Conservation (phyloP, 1,140 invertebrate genomes). For the Drosophila bocki region DNA sequence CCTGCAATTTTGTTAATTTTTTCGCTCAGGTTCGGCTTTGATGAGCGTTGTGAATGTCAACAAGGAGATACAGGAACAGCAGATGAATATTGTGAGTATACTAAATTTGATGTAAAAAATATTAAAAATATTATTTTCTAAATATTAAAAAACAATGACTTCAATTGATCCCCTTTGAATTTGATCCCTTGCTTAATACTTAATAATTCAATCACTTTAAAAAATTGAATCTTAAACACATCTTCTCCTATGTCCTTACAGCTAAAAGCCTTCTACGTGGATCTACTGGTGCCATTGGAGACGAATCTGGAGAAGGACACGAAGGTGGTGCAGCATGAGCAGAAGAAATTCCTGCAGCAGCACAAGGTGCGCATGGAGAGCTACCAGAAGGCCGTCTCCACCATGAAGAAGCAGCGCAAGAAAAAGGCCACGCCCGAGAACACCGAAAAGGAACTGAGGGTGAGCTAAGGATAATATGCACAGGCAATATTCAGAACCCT, state of each 20-base stretch:
- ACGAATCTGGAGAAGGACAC: constrained; percentile 97
- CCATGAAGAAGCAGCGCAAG: constrained; percentile 95
- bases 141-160: too few species aligned
- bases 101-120: too few species aligned
- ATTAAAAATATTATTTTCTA: too few species aligned
- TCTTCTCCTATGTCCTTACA: constrained; percentile 80
- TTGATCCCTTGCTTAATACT: background rate
- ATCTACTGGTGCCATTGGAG: constrained; percentile 95
- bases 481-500: background rate
- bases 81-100: constrained; percentile 95
- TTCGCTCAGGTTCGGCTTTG: constrained; percentile 90
- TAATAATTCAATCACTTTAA: too few species aligned
- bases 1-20: background rate
- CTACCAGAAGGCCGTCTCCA: constrained; percentile 94
- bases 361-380: constrained; percentile 95
- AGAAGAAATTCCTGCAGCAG: constrained; percentile 95
- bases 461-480: constrained; percentile 73
- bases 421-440: constrained; percentile 92
- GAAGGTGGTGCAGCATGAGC: constrained; percentile 96
- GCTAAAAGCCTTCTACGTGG: constrained; percentile 97
- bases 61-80: constrained; percentile 95
- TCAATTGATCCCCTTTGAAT: too few species aligned
- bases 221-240: background rate
- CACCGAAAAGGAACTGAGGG: constrained; percentile 95
- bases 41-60: constrained; percentile 97